Evolutionary conservation across 30 jellyfish, hydroid and myxozoan species (phyloP).

Genomic region (Catostylus mosaicus): DNA sequence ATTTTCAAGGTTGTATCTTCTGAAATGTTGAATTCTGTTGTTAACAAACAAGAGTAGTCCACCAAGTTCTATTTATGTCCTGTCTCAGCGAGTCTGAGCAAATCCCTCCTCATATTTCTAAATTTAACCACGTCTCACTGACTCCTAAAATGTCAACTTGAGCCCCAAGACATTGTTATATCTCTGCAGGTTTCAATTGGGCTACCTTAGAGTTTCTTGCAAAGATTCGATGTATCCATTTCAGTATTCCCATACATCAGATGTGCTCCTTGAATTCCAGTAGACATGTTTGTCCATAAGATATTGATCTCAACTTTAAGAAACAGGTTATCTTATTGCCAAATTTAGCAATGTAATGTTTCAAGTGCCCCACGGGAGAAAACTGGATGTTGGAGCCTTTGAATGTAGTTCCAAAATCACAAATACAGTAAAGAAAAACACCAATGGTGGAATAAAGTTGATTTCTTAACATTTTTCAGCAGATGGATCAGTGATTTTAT

Average conservation of each 20-base stretch:
- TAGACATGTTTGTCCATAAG: conserved; percentile 33
- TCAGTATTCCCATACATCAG: conserved; percentile 28
- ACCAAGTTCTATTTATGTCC: conserved; percentile 28
- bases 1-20: conserved; percentile 45
- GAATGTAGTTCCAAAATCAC: conserved; percentile 33
- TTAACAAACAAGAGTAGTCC: conserved; percentile 31
- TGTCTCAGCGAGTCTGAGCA: conserved; percentile 53
- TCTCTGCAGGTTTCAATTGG: conserved; percentile 42
- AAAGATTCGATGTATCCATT: conserved; percentile 21
- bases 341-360: conserved; percentile 29
- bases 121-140: conserved; percentile 51
- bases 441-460: not conserved
- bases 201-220: conserved; percentile 31
- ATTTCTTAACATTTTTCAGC: too few species aligned
- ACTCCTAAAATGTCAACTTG: conserved; percentile 36
- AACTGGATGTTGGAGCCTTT: conserved; percentile 30
- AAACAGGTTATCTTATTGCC: conserved; percentile 11
- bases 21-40: conserved; percentile 22
- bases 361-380: conserved; percentile 31
- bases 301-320: conserved; percentile 16
- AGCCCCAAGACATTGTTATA: conserved; percentile 41
- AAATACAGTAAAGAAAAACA: conserved; percentile 20
- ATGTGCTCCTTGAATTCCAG: conserved; percentile 42
- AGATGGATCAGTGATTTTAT: too few species aligned
- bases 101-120: conserved; percentile 22